Evolutionary conservation across 2,888 invertebrate species (phyloP).

Genomic region (Drosophila prolongata): DNA sequence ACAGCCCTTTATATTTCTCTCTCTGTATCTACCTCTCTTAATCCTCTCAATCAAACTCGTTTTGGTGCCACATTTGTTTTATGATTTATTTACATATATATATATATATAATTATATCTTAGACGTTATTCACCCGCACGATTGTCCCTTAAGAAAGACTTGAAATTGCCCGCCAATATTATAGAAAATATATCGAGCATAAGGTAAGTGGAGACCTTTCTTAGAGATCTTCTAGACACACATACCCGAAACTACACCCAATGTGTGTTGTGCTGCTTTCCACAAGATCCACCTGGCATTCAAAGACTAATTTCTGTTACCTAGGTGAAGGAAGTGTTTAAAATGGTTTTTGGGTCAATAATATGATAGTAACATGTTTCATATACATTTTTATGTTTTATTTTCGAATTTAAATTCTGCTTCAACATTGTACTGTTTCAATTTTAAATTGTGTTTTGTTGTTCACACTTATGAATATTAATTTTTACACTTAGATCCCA

Average conservation of each 20-base stretch:
- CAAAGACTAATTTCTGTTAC: background rate
- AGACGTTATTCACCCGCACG: conserved; percentile 94
- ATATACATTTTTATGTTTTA: background rate
- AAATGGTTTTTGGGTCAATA: background rate
- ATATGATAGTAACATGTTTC: background rate
- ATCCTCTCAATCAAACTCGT: conserved; percentile 63
- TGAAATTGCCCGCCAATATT: conserved; percentile 91
- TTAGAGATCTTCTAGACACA: conserved; percentile 22
- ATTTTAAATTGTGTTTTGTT: background rate
- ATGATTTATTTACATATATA: conserved; percentile 33
- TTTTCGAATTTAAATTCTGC: background rate
- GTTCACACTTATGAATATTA: too few species aligned
- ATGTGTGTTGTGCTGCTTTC: conserved; percentile 13
- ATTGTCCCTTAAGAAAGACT: conserved; percentile 92
- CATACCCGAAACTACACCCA: conserved; percentile 8
- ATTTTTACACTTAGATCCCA: too few species aligned
- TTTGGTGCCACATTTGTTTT: conserved; percentile 64
- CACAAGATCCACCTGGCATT: background rate
- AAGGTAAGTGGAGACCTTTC: conserved; percentile 87
- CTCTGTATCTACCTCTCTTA: conserved; percentile 30
- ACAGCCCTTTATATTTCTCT: conserved; percentile 20
- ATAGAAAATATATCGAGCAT: conserved; percentile 91
- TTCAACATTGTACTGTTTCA: background rate
- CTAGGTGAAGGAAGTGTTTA: background rate
- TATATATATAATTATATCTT: conserved; percentile 78